Evolutionary conservation across 2,113 vertebrate genomes (phyloP), one percentile per base, ranked within the genome.

Genomic region (Puntigrus tetrazona): DNA sequence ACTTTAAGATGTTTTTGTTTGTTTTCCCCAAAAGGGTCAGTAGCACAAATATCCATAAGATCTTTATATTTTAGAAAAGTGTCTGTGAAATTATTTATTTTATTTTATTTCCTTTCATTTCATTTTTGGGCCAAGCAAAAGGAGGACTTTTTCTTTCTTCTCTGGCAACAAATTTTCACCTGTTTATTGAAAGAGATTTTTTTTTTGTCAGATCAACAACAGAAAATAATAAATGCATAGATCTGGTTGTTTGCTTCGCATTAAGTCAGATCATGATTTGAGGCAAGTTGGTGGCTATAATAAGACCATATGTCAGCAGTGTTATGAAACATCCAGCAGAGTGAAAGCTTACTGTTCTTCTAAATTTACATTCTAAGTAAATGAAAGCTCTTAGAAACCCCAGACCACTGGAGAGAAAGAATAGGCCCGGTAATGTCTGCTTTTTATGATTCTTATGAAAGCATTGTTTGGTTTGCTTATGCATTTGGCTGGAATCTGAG

Each of bases 351-450:
- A 61, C 36, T 27, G 14, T 41, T 50, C 8, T 36, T 52, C 74
- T 78, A 78, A 78, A 61, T 61, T 78, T 65, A 80, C 78, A 31
- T 38, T 38, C 45, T 65, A 80, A 80, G 38, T 65, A 80, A 80
- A 80, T 27, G 36, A 43, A 79, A 50, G 78, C 61, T 81, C 11
- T 81, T 31, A 52, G 63, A 70, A 27, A 81, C 10, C 9, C 27
- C 59, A 80, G 38, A 47, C 16, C 16, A 25, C 52, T 2, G 31
- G 43, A 80, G 57, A 65, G 78, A 7, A 45, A 61, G 16, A 50
- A 36, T 38, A 69, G 38, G 50, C 63, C 9, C 11, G n/a, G 27
- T 81, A 67, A 47, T 81, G 61, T 13, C 25, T 45, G 27, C 27
- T 67, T n/a, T 50, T 34, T 63, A n/a, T 10, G 22, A 27, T 63